phyloP scores from a whole-genome alignment of 2,113 vertebrate species.

The Dolichotis patagonum region DNA sequence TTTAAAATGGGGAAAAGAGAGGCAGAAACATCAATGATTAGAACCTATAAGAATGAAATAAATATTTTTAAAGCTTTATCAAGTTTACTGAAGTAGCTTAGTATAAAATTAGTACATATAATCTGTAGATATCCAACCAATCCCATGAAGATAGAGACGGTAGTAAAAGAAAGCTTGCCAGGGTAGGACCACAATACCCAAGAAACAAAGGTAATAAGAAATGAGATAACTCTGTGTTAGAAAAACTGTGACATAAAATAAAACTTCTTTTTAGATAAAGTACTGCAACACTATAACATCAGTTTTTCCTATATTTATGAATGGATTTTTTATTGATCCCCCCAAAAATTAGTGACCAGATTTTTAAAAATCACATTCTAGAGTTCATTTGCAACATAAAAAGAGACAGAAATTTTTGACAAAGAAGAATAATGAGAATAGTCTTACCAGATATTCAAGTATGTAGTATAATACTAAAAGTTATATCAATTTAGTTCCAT shows the following conservation, averaged over 20 bases:
- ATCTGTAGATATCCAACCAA: not conserved
- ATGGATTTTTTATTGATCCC: not conserved
- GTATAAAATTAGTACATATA: not conserved
- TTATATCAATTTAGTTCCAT: not conserved
- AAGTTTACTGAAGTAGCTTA: not conserved
- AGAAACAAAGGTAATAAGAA: not conserved
- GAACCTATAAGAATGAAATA: not conserved
- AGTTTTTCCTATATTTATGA: not conserved
- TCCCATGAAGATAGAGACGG: not conserved
- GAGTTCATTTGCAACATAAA: not conserved
- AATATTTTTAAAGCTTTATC: not conserved
- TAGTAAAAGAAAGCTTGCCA: not conserved
- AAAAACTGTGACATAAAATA: not conserved
- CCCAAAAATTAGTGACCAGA: conserved; percentile 10
- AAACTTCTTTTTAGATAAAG: conserved; percentile 19
- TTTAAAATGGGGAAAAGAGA: not conserved
- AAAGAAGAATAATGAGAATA: not conserved
- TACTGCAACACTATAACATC: not conserved
- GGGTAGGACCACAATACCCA: not conserved
- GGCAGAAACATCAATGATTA: not conserved
- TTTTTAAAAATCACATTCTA: not conserved
- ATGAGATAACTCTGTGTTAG: not conserved
- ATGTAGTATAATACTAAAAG: not conserved
- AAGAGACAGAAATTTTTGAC: not conserved
- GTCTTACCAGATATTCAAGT: not conserved